Evolutionary conservation across 2,797 vertebrate genomes (phyloP), one percentile per base, ranked within the genome.

Genomic region (Gephyroberyx darwinii): DNA sequence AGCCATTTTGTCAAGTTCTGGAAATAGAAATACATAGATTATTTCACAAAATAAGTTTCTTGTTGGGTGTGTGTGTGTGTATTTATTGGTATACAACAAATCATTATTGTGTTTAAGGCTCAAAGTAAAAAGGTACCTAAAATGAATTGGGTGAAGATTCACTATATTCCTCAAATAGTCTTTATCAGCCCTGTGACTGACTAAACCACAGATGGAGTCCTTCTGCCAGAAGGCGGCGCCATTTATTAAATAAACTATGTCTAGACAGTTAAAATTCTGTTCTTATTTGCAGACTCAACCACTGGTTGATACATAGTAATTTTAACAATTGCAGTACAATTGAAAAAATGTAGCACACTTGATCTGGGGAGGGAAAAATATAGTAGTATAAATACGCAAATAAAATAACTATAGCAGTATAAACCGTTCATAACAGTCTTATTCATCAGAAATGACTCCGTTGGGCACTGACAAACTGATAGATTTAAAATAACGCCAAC

Each of bases 1-100:
- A 90, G 97, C 95, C 98, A 99, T 99, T 89, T 93, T 84, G 90
- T 95, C 89, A 85, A 95, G 89, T 92, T 94, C 93, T 87, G 69
- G 58, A 75, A 84, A 78, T 2, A 67, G 5, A 57, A 69, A 2
- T 37, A 26, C 16, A 37, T 62, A 37, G 39, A 65, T 84, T 74
- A 75, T 74, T 71, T 65, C n/a, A 74, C 50, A 17, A 30, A 3
- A 26, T 26, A 0, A n/a, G 1, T 0, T 1, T 1, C 16, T 3
- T 13, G n/a, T n/a, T n/a, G n/a, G 5, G 0, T 1, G 10, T n/a
- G 6, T 69, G 65, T 33, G 26, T 6, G 53, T 55, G 26, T 6
- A 19, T 55, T 48, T 0, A 17, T 17, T n/a, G 12, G 5, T 12
- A 0, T 3, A 55, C 45, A 35, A 47, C 39, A n/a, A 22, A 17